Evolutionary conservation across 1,140 invertebrate species (phyloP).

Genomic region (Hirudo medicinalis): DNA sequence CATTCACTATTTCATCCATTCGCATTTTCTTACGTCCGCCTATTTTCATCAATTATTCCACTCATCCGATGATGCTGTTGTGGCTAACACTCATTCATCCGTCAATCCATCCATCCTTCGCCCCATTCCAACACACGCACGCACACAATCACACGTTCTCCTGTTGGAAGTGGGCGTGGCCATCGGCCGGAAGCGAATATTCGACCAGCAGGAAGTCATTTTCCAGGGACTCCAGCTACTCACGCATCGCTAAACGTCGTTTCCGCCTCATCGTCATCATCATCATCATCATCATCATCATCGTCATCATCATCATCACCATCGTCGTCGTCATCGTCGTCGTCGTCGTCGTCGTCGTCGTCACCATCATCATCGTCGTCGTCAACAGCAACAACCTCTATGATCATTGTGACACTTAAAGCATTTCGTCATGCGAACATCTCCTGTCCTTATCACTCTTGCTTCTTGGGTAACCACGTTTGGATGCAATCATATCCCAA

Average conservation of each 20-base stretch:
- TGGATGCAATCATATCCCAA: too few relatives aligned
- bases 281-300: conserved; percentile 12
- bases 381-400: neutral
- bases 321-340: conserved; percentile 5
- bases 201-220: too few relatives aligned
- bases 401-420: neutral
- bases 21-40: neutral
- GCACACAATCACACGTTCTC: too few relatives aligned
- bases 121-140: neutral
- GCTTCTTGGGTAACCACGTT: too few relatives aligned
- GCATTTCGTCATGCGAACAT: too few relatives aligned
- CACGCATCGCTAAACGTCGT: too few relatives aligned
- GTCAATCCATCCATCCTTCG: neutral
- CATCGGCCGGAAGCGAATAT: too few relatives aligned
- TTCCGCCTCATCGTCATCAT: neutral
- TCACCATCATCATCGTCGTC: neutral
- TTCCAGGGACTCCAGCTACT: too few relatives aligned
- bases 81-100: neutral
- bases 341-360: neutral
- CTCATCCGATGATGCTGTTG: neutral
- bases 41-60: neutral
- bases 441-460: too few relatives aligned
- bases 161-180: too few relatives aligned
- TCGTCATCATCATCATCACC: conserved; percentile 14
- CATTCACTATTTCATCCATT: neutral